phyloP scores from a whole-genome alignment of 2,113 vertebrate species.

The Hucho hucho region DNA sequence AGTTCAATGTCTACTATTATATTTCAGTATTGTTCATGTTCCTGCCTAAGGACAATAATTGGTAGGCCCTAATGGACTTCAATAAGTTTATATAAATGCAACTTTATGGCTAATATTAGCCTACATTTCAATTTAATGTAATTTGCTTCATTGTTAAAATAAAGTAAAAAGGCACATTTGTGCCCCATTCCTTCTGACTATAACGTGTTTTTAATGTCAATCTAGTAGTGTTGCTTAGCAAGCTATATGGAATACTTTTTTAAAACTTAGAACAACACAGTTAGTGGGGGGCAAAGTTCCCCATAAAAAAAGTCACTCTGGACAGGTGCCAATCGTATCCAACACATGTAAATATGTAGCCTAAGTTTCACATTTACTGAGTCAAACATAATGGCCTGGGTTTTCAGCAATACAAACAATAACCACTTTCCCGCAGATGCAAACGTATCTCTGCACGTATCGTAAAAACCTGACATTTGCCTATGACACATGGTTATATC shows the following conservation, averaged over 20 bases:
- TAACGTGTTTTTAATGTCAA: no score
- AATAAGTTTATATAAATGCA: background rate
- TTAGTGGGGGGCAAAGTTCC: no score
- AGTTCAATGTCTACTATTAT: background rate
- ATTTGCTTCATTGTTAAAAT: background rate
- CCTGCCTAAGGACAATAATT: background rate
- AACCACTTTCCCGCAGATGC: background rate
- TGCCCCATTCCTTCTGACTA: no score
- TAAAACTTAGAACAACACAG: no score
- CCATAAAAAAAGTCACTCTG: background rate
- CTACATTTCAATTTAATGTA: background rate
- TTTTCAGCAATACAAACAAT: background rate
- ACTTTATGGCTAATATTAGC: background rate
- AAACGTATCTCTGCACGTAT: constrained; percentile 32
- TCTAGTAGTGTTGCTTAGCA: no score
- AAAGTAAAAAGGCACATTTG: no score
- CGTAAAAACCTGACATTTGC: constrained; percentile 60
- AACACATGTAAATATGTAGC: background rate
- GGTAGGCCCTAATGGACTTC: background rate
- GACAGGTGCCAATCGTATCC: background rate
- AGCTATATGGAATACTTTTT: no score
- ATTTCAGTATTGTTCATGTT: background rate
- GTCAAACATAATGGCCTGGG: background rate
- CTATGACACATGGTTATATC: constrained; percentile 62
- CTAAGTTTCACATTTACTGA: background rate